A percentile compares a stretch with the other conserved stretches of the same genome.
These are phyloP conservation scores for Volucella inflata DNA, from an alignment of 2,888 invertebrate genomes.

Conservation along the genomic window DNA sequence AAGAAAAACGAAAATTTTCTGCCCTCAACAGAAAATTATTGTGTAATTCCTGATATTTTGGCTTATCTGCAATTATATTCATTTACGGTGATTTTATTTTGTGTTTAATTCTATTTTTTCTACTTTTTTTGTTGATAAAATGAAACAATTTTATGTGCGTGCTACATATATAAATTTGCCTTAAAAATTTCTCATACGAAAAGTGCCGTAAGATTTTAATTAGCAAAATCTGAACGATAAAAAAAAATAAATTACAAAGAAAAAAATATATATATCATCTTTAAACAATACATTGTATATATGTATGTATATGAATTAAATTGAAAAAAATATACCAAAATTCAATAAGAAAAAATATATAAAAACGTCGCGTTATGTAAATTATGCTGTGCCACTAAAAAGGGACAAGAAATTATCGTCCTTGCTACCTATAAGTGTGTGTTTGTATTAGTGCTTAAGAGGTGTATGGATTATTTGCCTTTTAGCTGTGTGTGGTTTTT, in stretches of 20 bases:
- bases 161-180: background rate
- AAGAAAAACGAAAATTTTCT: constrained; percentile 53
- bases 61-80: background rate
- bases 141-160: background rate
- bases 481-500: constrained; percentile 61
- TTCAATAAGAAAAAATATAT: constrained; percentile 27
- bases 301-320: background rate
- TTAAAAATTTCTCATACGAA: background rate
- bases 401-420: constrained; percentile 48
- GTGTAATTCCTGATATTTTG: constrained; percentile 61
- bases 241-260: background rate
- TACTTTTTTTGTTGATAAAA: background rate
- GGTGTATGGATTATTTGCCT: constrained; percentile 69
- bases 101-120: background rate
- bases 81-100: background rate
- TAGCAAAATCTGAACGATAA: background rate
- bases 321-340: background rate
- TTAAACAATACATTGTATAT: background rate
- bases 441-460: constrained; percentile 39
- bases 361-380: constrained; percentile 72
- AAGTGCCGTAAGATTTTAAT: background rate
- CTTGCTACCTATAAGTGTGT: constrained; percentile 58
- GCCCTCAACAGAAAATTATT: constrained; percentile 61
- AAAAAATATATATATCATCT: background rate
- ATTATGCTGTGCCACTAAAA: constrained; percentile 63